Evolutionary conservation across 1,140 invertebrate species (phyloP), one percentile per base, ranked within the genome.

Genomic region (Leptinotarsa defecta): DNA sequence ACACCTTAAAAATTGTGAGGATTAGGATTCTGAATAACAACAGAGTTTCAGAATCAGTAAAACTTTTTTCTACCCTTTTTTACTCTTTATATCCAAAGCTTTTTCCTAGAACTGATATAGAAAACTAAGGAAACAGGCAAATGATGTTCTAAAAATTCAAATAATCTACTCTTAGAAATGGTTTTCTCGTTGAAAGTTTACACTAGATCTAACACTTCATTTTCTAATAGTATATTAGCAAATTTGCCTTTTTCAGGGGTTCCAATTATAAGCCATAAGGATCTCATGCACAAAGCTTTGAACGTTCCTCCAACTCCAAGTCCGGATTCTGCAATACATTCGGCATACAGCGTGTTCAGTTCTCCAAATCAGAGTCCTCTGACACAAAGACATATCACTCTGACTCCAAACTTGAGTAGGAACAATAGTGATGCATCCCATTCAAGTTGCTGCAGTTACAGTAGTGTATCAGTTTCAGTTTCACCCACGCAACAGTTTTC

Each of bases 381-480:
- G 11, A 94, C 94, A 13, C 93, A 94, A n/a, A 89, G 94, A 4
- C 94, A 95, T 82, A 88, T 91, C 68, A 89, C 89, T 15, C 89
- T 94, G 75, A 96, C 94, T 27, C 94, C 95, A 20, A 85, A 84
- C 93, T 93, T 15, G 86, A 96, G 77, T 94, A 93, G 95, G 43
- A 96, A 96, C 86, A 96, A 96, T 86, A 95, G 94, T 72, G 95
- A 96, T 81, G 95, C 95, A 1, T 96, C 94, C 63, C 94, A 95
- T 81, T 91, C 90, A 76, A 89, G 88, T 83, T 93, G 91, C 73
- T 91, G 90, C 52, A 94, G 93, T 81, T 94, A 94, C 87, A 94
- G 93, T 74, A 93, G 92, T 81, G 85, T 86, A 48, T 89, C 88
- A 34, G 87, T 88, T 63, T 88, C 87, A 15, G 88, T 89, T 24